Evolutionary conservation across 1,140 invertebrate genomes (phyloP).

Genomic region (Drosophila fuyamai): DNA sequence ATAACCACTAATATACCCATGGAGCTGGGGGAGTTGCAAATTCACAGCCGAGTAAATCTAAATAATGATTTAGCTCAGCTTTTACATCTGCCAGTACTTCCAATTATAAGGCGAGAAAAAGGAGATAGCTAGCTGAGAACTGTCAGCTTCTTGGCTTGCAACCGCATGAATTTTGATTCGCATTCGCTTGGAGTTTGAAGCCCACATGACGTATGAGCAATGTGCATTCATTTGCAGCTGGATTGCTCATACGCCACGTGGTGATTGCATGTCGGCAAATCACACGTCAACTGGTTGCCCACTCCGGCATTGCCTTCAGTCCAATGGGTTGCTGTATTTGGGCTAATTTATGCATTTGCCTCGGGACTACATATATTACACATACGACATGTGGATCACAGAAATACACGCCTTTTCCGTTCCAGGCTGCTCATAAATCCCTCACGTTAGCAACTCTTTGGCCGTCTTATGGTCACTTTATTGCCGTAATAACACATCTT

Average conservation of each 20-base stretch:
- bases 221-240: conserved; percentile 54
- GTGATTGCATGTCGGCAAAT: conserved; percentile 36
- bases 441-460: conserved; percentile 22
- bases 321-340: conserved; percentile 6
- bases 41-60: conserved; percentile 31
- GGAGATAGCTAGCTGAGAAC: background rate
- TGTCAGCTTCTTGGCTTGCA: conserved; percentile 5
- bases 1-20: conserved; percentile 1
- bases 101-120: conserved; percentile 1
- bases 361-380: conserved; percentile 21
- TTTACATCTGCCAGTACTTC: conserved; percentile 5
- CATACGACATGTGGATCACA: conserved; percentile 32
- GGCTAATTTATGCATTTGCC: conserved; percentile 39
- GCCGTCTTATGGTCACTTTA: conserved; percentile 61
- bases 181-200: conserved; percentile 9
- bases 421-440: conserved; percentile 28
- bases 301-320: background rate
- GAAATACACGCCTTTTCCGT: conserved; percentile 20
- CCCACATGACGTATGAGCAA: conserved; percentile 59
- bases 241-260: conserved; percentile 65
- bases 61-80: conserved; percentile 34
- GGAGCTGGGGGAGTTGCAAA: conserved; percentile 17
- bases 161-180: conserved; percentile 8
- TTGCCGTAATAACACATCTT: conserved; percentile 76
- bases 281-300: conserved; percentile 42